Evolutionary conservation across 2,797 vertebrate species (phyloP).

Genomic region (Falco cherrug): DNA sequence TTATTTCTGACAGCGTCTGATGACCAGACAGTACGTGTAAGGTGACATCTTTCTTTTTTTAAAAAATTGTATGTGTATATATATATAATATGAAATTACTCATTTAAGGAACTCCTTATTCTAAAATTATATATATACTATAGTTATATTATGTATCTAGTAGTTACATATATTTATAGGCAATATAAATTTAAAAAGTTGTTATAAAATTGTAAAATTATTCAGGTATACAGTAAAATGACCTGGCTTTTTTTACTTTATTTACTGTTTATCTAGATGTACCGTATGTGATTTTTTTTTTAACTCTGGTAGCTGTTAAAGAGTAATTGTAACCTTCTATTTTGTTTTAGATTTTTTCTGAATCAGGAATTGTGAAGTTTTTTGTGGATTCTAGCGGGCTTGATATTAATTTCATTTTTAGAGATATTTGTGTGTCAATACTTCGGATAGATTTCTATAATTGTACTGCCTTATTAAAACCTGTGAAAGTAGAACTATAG

Average conservation of each 20-base stretch:
- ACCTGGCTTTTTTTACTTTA: background rate
- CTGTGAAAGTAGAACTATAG: background rate
- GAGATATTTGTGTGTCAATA: background rate
- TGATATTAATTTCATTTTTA: background rate
- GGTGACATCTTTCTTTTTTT: background rate
- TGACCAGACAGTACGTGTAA: slow-evolving; percentile 93
- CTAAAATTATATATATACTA: background rate
- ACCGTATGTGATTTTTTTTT: background rate
- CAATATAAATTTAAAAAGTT: background rate
- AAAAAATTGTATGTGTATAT: background rate
- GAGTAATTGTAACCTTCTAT: background rate
- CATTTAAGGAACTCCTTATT: background rate
- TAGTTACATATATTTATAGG: background rate
- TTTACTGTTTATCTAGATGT: background rate
- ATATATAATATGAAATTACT: background rate
- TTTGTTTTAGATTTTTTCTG: background rate
- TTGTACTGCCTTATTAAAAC: background rate
- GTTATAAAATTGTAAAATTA: background rate
- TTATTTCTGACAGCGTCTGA: slow-evolving; percentile 93
- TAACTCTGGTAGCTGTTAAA: background rate
- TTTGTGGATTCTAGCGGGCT: background rate
- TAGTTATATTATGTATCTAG: background rate
- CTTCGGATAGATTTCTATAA: background rate
- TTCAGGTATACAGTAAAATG: background rate
- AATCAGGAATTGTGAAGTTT: background rate